A percentile compares a stretch with the other conserved stretches of the same genome.
Evolutionary conservation across 2,888 invertebrate species (phyloP).

Genomic region (Leucania comma): DNA sequence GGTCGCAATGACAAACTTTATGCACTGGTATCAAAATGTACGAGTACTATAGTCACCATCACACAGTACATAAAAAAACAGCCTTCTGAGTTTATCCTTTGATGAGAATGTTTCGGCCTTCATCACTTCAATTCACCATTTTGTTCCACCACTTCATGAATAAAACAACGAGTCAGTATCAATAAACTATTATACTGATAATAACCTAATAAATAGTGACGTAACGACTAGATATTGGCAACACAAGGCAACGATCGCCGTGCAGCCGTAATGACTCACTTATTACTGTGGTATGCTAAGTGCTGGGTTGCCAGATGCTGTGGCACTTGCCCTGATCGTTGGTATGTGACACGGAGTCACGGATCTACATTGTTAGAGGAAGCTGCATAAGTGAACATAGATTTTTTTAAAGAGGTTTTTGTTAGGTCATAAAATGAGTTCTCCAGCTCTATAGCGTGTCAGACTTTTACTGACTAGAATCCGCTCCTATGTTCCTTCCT

Average conservation of each 20-base stretch:
- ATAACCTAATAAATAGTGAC: constrained; percentile 50
- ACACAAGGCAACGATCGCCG: constrained; percentile 35
- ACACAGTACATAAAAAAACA: neutral
- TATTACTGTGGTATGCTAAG: constrained; percentile 50
- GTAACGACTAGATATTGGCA: constrained; percentile 42
- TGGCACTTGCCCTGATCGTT: constrained; percentile 9
- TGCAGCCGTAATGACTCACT: constrained; percentile 55
- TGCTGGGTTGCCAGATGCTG: constrained; percentile 50
- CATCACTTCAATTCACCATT: neutral
- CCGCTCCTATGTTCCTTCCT: no score
- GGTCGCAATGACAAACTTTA: no score
- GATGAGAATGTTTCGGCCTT: constrained; percentile 13
- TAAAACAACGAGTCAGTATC: constrained; percentile 30
- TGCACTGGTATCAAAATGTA: no score
- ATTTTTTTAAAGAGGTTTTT: neutral
- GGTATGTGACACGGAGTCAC: constrained; percentile 25
- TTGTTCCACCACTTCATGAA: constrained; percentile 19
- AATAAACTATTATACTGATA: constrained; percentile 31
- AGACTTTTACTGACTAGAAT: no score
- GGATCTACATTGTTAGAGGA: constrained; percentile 17
- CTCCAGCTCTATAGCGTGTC: no score
- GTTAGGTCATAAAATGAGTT: no score
- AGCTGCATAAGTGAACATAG: neutral
- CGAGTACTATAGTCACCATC: no score
- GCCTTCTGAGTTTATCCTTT: neutral